Conservation (phyloP, 2,797 vertebrate species). For the Hafferia zeledoni region DNA sequence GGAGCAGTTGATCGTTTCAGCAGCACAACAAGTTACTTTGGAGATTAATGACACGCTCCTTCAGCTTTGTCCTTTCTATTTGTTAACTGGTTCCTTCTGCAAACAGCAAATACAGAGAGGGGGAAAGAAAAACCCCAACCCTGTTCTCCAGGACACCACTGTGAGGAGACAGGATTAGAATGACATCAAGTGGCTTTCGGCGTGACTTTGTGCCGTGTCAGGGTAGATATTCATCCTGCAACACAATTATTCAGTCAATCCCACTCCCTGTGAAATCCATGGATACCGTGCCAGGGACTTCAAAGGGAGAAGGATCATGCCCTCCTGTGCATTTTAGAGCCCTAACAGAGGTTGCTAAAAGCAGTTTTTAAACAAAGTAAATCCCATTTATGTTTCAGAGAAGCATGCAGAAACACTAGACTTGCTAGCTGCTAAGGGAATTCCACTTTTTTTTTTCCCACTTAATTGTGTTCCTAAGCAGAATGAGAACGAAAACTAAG, state of each 20-base stretch:
- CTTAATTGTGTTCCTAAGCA: constrained; percentile 30
- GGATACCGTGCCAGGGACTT: constrained; percentile 60
- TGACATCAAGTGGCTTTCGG: constrained; percentile 49
- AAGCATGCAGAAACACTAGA: constrained; percentile 30
- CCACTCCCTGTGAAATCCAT: constrained; percentile 51
- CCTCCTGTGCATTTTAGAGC: constrained; percentile 56
- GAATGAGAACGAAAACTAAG: neutral
- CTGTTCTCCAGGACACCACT: constrained; percentile 7
- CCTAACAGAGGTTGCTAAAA: constrained; percentile 51
- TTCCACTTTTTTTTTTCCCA: neutral
- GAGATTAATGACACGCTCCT: constrained; percentile 1
- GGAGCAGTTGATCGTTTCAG: neutral
- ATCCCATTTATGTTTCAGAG: constrained; percentile 61
- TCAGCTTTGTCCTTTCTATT: constrained; percentile 29
- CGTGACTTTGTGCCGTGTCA: constrained; percentile 49
- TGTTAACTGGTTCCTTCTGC: constrained; percentile 25
- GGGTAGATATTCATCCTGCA: constrained; percentile 41
- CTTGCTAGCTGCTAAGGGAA: constrained; percentile 43
- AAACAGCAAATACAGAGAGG: constrained; percentile 26
- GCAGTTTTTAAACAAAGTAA: constrained; percentile 63
- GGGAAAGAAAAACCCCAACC: neutral
- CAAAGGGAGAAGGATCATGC: constrained; percentile 62
- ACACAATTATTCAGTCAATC: constrained; percentile 54
- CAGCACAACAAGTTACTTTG: neutral
- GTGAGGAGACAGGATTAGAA: constrained; percentile 33